phyloP scores from a whole-genome alignment of 1,140 invertebrate genomes.

The Drosophila melanica region DNA sequence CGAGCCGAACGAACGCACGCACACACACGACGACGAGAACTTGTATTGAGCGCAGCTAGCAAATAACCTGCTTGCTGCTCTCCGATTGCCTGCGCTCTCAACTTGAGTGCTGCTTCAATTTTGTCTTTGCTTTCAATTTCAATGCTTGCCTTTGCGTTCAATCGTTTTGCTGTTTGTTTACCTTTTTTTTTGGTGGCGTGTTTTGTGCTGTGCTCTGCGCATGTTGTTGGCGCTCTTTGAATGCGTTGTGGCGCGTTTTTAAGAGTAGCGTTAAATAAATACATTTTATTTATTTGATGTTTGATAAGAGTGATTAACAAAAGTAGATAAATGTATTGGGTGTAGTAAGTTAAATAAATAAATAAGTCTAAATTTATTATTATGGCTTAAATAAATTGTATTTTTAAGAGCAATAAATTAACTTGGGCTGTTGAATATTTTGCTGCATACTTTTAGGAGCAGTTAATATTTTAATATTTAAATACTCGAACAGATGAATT shows the following conservation, averaged over 20 bases:
- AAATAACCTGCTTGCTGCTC: constrained; percentile 23
- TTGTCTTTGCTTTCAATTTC: constrained; percentile 45
- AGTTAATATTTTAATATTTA: neutral
- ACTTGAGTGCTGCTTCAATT: constrained; percentile 37
- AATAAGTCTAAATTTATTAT: too few species aligned
- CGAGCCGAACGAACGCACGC: neutral
- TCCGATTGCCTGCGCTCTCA: neutral
- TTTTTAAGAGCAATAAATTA: neutral
- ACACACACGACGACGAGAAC: neutral
- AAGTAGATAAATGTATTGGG: too few species aligned
- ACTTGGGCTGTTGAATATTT: too few species aligned
- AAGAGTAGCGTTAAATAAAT: constrained; percentile 9
- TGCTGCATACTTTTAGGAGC: constrained; percentile 18
- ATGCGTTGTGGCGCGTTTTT: neutral
- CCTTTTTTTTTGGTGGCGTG: constrained; percentile 47
- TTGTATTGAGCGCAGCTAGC: constrained; percentile 15
- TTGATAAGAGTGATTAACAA: too few species aligned
- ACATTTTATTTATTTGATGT: neutral
- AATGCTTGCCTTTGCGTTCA: constrained; percentile 28
- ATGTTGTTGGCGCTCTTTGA: constrained; percentile 32
- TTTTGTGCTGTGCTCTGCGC: constrained; percentile 8
- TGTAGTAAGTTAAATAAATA: too few species aligned
- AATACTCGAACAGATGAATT: too few species aligned
- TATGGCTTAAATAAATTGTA: too few species aligned
- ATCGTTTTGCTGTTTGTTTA: constrained; percentile 48